Evolutionary conservation across 2,888 invertebrate genomes (phyloP), one percentile per base, ranked within the genome.

Genomic region (Hecatera dysodea): DNA sequence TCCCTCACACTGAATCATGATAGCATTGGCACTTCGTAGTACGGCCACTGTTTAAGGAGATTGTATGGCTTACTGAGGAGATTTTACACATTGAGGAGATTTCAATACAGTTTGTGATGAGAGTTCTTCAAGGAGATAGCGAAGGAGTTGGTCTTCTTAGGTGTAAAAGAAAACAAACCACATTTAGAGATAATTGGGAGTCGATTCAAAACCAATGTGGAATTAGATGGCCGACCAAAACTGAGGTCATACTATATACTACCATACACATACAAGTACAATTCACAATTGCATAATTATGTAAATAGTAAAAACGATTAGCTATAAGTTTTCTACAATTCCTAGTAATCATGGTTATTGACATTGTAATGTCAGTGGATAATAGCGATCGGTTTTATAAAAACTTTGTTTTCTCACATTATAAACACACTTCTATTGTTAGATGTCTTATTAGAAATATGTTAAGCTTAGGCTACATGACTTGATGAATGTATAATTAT

Each of bases 371-470:
- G 24, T n/a, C 36, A 5, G 2, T 48, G 36, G 29, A 60, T 76
- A 76, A 64, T 69, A 39, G 52, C 64, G 63, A 78, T 67, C 56
- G 15, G 42, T 48, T 12, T 22, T 29, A 6, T 27, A 67, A 81
- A 78, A 81, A 67, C 39, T 0, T 24, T 4, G 0, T 46, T 55
- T 75, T 81, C 81, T 46, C 78, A 78, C 71, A 67, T 70, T 64
- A 57, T 11, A 27, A 19, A 57, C 48, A 15, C 42, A 69, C 36
- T 44, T 61, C 63, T 15, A 81, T 78, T 78, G 78, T 78, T 60
- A 48, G 9, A 22, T 29, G 6, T 55, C 2, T 15, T 36, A 52
- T 27, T 67, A 53, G 36, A 57, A 57, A 75, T 52, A 63, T 22
- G 4, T 67, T 46, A 77, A 22, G 64, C 44, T 17, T 1, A 8